Conservation (phyloP, 2,113 vertebrate species). For the Macquaria ambigua region DNA sequence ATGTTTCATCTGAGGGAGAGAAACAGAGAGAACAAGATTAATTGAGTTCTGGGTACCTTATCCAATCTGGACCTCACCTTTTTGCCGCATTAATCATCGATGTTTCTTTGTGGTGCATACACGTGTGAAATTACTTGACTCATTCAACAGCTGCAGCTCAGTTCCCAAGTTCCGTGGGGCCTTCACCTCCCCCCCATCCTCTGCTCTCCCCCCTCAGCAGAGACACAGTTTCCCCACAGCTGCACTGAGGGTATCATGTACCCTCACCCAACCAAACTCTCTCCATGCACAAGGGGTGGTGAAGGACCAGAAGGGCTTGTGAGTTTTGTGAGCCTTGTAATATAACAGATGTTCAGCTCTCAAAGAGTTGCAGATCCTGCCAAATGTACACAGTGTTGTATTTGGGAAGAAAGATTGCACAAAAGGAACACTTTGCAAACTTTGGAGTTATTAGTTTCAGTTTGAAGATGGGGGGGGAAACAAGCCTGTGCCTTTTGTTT, state of each 20-base stretch:
- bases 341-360: constrained; percentile 47
- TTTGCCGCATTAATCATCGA: not conserved
- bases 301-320: constrained; percentile 13
- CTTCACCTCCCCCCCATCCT: not conserved
- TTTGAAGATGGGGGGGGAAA: not conserved
- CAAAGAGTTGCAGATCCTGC: constrained; percentile 14
- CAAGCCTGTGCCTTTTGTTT: not conserved
- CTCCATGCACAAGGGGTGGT: not conserved
- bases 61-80: not conserved
- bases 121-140: constrained; percentile 54
- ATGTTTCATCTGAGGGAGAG: constrained; percentile 88
- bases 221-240: constrained; percentile 40
- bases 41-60: constrained; percentile 16
- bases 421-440: constrained; percentile 3
- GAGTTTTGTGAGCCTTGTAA: constrained; percentile 34
- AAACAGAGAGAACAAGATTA: constrained; percentile 19
- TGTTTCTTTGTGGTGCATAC: constrained; percentile 26
- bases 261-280: constrained; percentile 29
- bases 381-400: constrained; percentile 1
- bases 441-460: not conserved
- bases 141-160: constrained; percentile 60
- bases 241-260: constrained; percentile 47
- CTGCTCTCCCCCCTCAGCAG: not conserved
- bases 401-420: not conserved
- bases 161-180: constrained; percentile 26